Conservation (phyloP, 2,797 vertebrate species). For the Rhinella marina region DNA sequence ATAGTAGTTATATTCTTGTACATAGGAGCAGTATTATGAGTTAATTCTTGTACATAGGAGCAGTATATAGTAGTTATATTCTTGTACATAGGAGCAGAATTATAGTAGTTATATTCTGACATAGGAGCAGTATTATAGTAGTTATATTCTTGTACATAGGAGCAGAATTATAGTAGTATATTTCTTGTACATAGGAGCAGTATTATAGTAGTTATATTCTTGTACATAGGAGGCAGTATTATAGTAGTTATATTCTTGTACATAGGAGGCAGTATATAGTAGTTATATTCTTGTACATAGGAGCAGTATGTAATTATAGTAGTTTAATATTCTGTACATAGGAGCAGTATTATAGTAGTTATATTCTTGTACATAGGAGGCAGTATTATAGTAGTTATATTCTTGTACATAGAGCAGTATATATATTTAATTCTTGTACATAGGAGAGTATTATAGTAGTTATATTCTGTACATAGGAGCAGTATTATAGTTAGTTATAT, state of each 20-base stretch:
- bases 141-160: constrained; percentile 18
- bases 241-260: constrained; percentile 17
- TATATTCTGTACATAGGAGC: too few species aligned
- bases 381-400: constrained; percentile 20
- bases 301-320: constrained; percentile 15
- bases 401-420: too few species aligned
- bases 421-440: too few species aligned
- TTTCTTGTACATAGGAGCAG: too few species aligned
- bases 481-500: too few species aligned
- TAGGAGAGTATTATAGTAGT: too few species aligned
- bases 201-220: constrained; percentile 26
- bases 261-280: background rate
- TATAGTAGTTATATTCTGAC: constrained; percentile 23
- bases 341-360: constrained; percentile 19
- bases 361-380: constrained; percentile 10
- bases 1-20: constrained; percentile 5
- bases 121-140: constrained; percentile 17
- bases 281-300: background rate
- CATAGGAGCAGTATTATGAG: too few species aligned
- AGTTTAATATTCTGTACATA: constrained; percentile 20
- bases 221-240: constrained; percentile 14
- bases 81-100: background rate
- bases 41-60: too few species aligned
- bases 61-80: constrained; percentile 1
- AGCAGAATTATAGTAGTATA: too few species aligned